Evolutionary conservation across 2,113 vertebrate species (phyloP).

Genomic region (Dendrocopos noguchii): DNA sequence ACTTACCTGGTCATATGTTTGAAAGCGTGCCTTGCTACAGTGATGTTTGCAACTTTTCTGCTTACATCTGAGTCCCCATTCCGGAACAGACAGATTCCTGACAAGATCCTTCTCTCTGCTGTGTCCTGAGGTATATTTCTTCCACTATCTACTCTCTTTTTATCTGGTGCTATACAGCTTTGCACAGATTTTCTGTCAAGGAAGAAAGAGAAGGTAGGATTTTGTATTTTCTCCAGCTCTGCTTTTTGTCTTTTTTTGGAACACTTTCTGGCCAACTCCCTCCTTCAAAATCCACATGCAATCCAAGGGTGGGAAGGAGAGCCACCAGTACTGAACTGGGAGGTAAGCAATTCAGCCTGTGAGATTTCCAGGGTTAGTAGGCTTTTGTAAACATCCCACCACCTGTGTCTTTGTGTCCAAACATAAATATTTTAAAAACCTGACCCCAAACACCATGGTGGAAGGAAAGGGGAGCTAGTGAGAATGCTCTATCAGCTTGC

Average conservation of each 20-base stretch:
- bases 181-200: constrained; percentile 15
- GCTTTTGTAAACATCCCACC: neutral
- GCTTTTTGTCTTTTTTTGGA: neutral
- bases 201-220: neutral
- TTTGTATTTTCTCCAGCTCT: neutral
- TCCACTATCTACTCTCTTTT: neutral
- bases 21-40: neutral
- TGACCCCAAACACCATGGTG: neutral
- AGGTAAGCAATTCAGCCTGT: neutral
- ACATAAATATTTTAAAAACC: neutral
- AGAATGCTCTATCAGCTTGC: neutral
- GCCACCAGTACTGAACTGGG: neutral
- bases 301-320: neutral
- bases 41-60: neutral
- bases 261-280: neutral
- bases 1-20: neutral
- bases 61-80: neutral
- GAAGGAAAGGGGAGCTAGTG: neutral
- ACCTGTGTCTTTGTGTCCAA: neutral
- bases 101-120: neutral
- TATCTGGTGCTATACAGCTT: neutral
- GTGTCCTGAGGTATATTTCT: neutral
- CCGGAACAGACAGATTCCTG: neutral
- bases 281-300: neutral
- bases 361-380: neutral